A percentile compares a stretch with the other conserved stretches of the same genome.
Evolutionary conservation across 1,140 invertebrate species (phyloP).

Genomic region (Acromyrmex heyeri): DNA sequence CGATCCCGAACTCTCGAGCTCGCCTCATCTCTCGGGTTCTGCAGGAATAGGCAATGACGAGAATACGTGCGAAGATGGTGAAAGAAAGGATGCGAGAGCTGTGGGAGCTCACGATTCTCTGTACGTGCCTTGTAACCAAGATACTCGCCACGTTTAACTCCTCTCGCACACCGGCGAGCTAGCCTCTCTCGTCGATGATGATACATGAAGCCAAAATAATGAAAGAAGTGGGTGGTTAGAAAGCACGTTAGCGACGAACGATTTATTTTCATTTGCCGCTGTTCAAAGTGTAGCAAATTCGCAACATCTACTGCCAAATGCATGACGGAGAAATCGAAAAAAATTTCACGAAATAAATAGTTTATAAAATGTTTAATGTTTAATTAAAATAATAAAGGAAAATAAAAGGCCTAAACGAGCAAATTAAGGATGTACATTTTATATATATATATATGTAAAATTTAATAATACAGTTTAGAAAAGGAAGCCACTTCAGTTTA

Average conservation of each 20-base stretch:
- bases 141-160: constrained; percentile 69
- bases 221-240: constrained; percentile 47
- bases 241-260: constrained; percentile 36
- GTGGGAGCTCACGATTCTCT: constrained; percentile 71
- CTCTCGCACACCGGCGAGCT: constrained; percentile 49
- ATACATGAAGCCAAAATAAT: constrained; percentile 53
- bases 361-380: background rate
- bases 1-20: constrained; percentile 19
- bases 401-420: too few species aligned
- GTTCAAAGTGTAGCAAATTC: background rate
- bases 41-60: constrained; percentile 67
- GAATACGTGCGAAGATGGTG: constrained; percentile 21
- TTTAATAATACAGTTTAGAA: too few species aligned
- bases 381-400: too few species aligned
- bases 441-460: too few species aligned
- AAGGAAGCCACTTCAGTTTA: too few species aligned
- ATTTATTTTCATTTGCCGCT: constrained; percentile 55
- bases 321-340: background rate
- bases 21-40: constrained; percentile 34
- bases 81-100: constrained; percentile 74
- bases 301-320: constrained; percentile 3
- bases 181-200: constrained; percentile 48
- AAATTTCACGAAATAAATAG: constrained; percentile 1
- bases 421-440: too few species aligned
- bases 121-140: constrained; percentile 82